Evolutionary conservation across 2,888 invertebrate species (phyloP).

Genomic region (Drosophila sordidula): DNA sequence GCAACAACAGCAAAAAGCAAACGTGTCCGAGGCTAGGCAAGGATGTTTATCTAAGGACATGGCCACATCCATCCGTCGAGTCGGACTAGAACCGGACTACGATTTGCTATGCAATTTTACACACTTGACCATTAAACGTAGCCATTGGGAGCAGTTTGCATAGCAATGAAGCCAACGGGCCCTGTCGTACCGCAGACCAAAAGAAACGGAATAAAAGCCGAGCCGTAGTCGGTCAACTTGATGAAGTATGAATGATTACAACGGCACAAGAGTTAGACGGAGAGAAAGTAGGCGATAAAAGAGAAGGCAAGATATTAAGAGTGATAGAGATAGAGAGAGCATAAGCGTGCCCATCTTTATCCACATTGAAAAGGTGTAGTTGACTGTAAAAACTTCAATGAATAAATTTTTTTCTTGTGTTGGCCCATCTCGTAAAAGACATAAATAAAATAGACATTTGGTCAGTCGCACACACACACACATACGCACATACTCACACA

Average conservation of each 20-base stretch:
- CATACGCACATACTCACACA: not conserved
- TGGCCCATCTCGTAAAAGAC: conserved; percentile 65
- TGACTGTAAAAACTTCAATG: conserved; percentile 82
- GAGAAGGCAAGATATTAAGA: not conserved
- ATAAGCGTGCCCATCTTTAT: conserved; percentile 54
- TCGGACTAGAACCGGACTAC: conserved; percentile 39
- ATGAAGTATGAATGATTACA: conserved; percentile 81
- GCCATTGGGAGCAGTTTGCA: conserved; percentile 82
- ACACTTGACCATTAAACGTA: conserved; percentile 82
- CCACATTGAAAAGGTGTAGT: conserved; percentile 80
- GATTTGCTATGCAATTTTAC: conserved; percentile 82
- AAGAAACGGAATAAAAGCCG: conserved; percentile 44
- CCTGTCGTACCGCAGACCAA: conserved; percentile 23
- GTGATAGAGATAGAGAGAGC: not conserved
- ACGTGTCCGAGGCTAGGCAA: conserved; percentile 38
- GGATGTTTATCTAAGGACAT: conserved; percentile 75
- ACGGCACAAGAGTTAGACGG: conserved; percentile 31
- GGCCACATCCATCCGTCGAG: conserved; percentile 42
- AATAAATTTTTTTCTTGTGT: conserved; percentile 71
- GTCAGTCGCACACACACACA: conserved; percentile 38
- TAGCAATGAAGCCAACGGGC: conserved; percentile 72
- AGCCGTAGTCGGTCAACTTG: conserved; percentile 70
- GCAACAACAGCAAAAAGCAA: conserved; percentile 37
- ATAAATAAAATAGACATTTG: conserved; percentile 66
- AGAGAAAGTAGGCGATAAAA: conserved; percentile 2